phyloP scores from a whole-genome alignment of 2,888 invertebrate species.

The Osedax fenrisi region DNA sequence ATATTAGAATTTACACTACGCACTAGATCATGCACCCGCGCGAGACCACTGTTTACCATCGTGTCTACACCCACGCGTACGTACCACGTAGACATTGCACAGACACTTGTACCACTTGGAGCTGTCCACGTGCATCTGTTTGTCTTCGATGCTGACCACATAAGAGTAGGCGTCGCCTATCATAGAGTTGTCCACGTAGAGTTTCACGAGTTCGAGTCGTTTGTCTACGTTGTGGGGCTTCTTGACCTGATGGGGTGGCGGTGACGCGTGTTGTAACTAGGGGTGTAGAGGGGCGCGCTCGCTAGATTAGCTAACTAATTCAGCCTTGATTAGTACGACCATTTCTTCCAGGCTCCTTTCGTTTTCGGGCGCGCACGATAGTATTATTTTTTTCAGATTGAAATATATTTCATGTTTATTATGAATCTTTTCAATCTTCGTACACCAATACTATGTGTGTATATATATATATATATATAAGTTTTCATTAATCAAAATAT shows the following conservation, averaged over 20 bases:
- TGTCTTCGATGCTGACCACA: neutral
- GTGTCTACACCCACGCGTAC: too few relatives aligned
- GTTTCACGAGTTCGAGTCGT: neutral
- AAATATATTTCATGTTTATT: too few relatives aligned
- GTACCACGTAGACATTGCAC: neutral
- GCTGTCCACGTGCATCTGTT: neutral
- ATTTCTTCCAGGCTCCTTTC: neutral
- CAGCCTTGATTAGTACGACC: neutral
- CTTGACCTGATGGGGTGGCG: neutral
- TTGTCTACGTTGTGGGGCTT: neutral
- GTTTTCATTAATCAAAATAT: too few relatives aligned
- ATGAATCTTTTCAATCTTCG: neutral
- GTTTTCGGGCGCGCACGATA: neutral
- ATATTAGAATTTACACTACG: too few relatives aligned
- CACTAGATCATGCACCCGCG: too few relatives aligned
- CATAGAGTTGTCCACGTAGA: neutral
- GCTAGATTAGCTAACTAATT: too few relatives aligned
- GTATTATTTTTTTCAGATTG: neutral
- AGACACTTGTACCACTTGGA: neutral
- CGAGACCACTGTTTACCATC: too few relatives aligned
- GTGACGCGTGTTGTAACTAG: too few relatives aligned
- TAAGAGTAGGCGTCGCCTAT: neutral
- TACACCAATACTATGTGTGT: neutral
- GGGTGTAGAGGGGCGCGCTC: too few relatives aligned
- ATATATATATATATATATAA: too few relatives aligned